A percentile compares a stretch with the other conserved stretches of the same genome.
Evolutionary conservation across 2,113 vertebrate species (phyloP).

Genomic region (zebrafish (Danio rerio)): GRCz12tu NC_133180.1:37408001-37408500

Average conservation of each 20-base stretch:
- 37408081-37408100: constrained; percentile 17
- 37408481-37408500: too few relatives aligned
- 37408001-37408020: too few relatives aligned
- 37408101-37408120: constrained; percentile 29
- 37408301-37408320: constrained; percentile 23
- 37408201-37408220: constrained; percentile 35
- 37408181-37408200: constrained; percentile 31
- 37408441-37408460: too few relatives aligned
- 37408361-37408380: not conserved
- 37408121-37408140: constrained; percentile 60
- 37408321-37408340: constrained; percentile 7
- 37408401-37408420: too few relatives aligned
- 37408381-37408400: not conserved
- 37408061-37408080: constrained; percentile 43
- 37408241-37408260: constrained; percentile 30
- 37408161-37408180: constrained; percentile 28
- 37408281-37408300: not conserved
- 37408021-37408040: not conserved
- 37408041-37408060: not conserved
- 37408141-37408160: constrained; percentile 55
- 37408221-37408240: not conserved
- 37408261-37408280: constrained; percentile 4
- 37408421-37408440: too few relatives aligned
- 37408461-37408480: too few relatives aligned
- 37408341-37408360: not conserved